A percentile compares a stretch with the other conserved stretches of the same genome.
phyloP scores from a whole-genome alignment of 2,113 vertebrate genomes.

The Hypomesus transpacificus region DNA sequence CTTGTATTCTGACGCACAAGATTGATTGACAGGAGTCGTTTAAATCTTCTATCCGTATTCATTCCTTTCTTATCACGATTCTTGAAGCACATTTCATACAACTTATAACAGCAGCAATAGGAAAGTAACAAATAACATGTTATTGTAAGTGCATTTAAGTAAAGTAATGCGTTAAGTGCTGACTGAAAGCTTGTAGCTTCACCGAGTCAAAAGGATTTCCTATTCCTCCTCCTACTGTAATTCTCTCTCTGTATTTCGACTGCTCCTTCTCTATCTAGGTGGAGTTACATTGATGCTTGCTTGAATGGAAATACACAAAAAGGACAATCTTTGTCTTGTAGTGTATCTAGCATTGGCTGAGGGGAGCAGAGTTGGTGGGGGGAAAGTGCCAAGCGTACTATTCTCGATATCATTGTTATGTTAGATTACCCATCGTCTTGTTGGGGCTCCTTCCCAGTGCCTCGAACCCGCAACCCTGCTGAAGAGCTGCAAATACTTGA shows the following conservation, averaged over 20 bases:
- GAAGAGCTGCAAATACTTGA: conserved; percentile 62
- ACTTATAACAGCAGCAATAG: conserved; percentile 18
- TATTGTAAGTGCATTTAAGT: conserved; percentile 17
- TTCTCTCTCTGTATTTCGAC: neutral
- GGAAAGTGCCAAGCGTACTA: conserved; percentile 51
- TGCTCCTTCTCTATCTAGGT: conserved; percentile 31
- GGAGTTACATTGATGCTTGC: conserved; percentile 11
- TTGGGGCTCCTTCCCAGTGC: conserved; percentile 52
- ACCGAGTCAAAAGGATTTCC: neutral
- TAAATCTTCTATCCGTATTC: no score
- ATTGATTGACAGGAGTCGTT: no score
- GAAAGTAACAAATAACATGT: conserved; percentile 19
- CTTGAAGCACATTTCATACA: conserved; percentile 18
- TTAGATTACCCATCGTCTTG: conserved; percentile 66
- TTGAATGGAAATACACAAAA: conserved; percentile 47
- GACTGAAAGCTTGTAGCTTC: conserved; percentile 19
- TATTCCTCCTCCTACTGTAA: neutral
- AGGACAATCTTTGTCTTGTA: conserved; percentile 42
- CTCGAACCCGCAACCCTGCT: conserved; percentile 61
- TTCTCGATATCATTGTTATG: conserved; percentile 62
- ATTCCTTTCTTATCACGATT: neutral
- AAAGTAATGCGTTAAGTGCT: conserved; percentile 17
- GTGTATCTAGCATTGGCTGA: conserved; percentile 48
- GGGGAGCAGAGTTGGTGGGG: conserved; percentile 36
- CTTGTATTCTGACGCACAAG: no score